Evolutionary conservation across 1,140 invertebrate genomes (phyloP).

Genomic region (Onthophagus taurus): DNA sequence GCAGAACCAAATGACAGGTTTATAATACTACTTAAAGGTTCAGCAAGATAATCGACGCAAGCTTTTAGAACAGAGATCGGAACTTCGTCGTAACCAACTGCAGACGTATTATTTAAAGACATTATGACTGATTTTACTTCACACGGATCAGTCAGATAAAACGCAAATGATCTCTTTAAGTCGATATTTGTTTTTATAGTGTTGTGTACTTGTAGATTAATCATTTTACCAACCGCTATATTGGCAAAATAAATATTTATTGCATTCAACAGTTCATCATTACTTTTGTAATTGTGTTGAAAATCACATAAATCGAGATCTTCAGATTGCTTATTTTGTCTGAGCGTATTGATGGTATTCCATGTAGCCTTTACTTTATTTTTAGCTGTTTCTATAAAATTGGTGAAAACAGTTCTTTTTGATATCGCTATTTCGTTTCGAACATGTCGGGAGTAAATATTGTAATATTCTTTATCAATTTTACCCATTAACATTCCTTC

Average conservation of each 20-base stretch:
- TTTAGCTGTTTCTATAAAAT: constrained; percentile 1
- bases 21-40: too few relatives aligned
- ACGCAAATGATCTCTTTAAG: too few relatives aligned
- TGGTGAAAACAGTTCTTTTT: neutral
- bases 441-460: neutral
- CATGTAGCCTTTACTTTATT: constrained; percentile 6
- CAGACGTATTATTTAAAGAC: too few relatives aligned
- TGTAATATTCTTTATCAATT: neutral
- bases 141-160: too few relatives aligned
- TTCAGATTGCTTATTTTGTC: neutral
- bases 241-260: constrained; percentile 7
- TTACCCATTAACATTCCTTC: constrained; percentile 1
- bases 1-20: too few relatives aligned
- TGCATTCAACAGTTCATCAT: neutral
- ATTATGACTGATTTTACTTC: too few relatives aligned
- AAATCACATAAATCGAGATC: neutral
- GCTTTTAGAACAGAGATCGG: too few relatives aligned
- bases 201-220: too few relatives aligned
- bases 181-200: too few relatives aligned
- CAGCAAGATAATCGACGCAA: too few relatives aligned
- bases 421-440: neutral
- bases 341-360: neutral
- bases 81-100: too few relatives aligned
- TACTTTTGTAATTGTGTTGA: neutral
- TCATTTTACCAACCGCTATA: too few relatives aligned